Evolutionary conservation across 2,113 vertebrate genomes (phyloP).

Genomic region (Fregata magnificens): DNA sequence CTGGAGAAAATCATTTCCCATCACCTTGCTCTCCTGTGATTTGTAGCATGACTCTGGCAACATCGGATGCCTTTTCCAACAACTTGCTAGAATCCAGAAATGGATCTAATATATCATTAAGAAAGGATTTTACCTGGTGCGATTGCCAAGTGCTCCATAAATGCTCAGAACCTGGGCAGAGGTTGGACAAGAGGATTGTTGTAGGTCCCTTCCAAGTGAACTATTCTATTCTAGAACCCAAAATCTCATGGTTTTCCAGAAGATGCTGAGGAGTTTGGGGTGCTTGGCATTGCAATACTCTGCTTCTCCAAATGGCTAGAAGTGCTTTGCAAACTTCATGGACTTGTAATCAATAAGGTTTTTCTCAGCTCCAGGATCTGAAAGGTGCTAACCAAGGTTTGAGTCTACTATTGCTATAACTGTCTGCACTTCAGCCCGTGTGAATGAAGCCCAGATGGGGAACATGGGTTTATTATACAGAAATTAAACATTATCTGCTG

Average conservation of each 20-base stretch:
- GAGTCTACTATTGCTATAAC: background rate
- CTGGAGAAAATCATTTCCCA: background rate
- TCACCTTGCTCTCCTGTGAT: background rate
- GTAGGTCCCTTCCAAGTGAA: background rate
- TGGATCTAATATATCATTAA: background rate
- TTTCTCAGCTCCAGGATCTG: background rate
- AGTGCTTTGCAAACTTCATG: background rate
- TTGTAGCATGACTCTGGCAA: background rate
- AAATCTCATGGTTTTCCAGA: background rate
- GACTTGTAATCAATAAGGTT: background rate
- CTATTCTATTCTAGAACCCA: background rate
- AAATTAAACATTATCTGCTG: conserved; percentile 14
- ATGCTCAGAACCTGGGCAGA: background rate
- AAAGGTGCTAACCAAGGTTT: background rate
- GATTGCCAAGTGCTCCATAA: background rate
- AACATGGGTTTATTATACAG: background rate
- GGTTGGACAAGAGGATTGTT: rapidly evolving
- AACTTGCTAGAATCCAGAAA: background rate
- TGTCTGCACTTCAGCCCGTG: background rate
- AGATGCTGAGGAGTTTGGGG: background rate
- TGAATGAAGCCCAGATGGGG: background rate
- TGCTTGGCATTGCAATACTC: background rate
- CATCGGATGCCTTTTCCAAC: background rate
- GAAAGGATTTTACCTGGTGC: background rate
- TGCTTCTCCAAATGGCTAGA: background rate